Evolutionary conservation across 2,888 invertebrate genomes (phyloP).

Genomic region (Drosophila austrosaltans): DNA sequence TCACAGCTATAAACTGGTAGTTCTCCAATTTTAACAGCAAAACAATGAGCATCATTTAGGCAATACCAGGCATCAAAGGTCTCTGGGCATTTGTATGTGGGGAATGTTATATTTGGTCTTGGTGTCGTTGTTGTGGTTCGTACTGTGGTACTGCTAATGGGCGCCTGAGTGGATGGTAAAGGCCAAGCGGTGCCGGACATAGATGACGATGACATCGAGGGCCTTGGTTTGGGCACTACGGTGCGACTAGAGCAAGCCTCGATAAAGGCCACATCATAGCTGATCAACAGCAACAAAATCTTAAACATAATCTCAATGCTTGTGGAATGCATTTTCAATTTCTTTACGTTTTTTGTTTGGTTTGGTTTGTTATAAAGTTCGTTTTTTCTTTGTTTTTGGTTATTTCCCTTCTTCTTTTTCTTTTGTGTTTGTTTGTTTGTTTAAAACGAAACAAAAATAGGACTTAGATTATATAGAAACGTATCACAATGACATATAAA

Average conservation of each 20-base stretch:
- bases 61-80: conserved; percentile 97
- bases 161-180: conserved; percentile 59
- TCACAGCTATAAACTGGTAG: conserved; percentile 97
- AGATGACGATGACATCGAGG: conserved; percentile 82
- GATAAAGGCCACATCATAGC: conserved; percentile 51
- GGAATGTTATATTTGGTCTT: conserved; percentile 97
- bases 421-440: background rate
- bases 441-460: background rate
- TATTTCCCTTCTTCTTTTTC: conserved; percentile 11
- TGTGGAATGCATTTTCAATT: conserved; percentile 67
- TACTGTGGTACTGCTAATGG: conserved; percentile 82
- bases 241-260: conserved; percentile 84
- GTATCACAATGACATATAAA: conserved; percentile 11
- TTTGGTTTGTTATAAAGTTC: conserved; percentile 41
- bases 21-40: conserved; percentile 96
- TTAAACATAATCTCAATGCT: conserved; percentile 44
- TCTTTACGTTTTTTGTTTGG: conserved; percentile 33
- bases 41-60: conserved; percentile 96
- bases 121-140: conserved; percentile 89
- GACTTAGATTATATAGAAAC: conserved; percentile 1
- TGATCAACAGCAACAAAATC: conserved; percentile 45
- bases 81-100: conserved; percentile 95
- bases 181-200: conserved; percentile 63
- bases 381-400: conserved; percentile 50
- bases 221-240: conserved; percentile 89